These are phyloP conservation scores for Oncorhynchus nerka DNA, from an alignment of 2,113 vertebrate species.

Conservation along the genomic window DNA sequence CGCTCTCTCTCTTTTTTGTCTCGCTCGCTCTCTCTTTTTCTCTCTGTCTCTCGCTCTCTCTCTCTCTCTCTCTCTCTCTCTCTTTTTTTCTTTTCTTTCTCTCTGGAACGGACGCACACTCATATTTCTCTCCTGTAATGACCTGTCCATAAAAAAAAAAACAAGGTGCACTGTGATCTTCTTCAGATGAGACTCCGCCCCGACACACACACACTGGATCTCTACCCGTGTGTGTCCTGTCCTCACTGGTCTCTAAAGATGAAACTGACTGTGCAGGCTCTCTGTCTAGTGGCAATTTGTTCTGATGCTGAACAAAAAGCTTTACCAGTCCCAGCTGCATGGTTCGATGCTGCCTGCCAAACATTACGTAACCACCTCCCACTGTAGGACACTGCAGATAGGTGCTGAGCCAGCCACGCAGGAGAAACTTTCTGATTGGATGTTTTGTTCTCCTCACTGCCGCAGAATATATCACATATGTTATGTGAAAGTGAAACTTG, in stretches of 20 bases:
- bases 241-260: background rate
- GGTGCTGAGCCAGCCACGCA: constrained; percentile 51
- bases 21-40: no score
- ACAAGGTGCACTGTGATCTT: background rate
- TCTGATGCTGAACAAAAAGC: background rate
- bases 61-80: no score
- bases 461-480: constrained; percentile 11
- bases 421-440: constrained; percentile 29
- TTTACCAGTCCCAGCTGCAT: constrained; percentile 19
- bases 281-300: no score
- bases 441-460: constrained; percentile 31
- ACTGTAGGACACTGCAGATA: constrained; percentile 13
- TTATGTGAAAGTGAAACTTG: no score
- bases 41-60: no score
- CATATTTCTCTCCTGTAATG: background rate
- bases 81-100: no score
- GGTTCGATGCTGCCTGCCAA: constrained; percentile 35
- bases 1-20: no score
- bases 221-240: background rate
- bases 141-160: constrained; percentile 9
- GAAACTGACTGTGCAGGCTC: background rate
- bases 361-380: constrained; percentile 52
- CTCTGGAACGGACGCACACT: background rate
- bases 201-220: background rate
- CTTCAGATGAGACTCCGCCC: no score